Conservation (phyloP, 2,888 invertebrate species). For the Habrosyne pyritoides region DNA sequence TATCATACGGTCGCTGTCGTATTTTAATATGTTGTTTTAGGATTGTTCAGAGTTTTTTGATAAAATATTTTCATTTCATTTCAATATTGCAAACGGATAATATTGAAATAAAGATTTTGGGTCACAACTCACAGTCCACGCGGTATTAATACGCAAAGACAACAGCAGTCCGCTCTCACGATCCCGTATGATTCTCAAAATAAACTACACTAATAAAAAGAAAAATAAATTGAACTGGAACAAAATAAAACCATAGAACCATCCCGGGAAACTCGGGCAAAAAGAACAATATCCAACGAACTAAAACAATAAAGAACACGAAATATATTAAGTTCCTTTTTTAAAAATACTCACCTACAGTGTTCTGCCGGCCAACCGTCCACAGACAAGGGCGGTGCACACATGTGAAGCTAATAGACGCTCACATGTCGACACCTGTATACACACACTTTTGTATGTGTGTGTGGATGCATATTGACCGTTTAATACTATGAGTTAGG, state of each 20-base stretch:
- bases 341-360: constrained; percentile 39
- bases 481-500: constrained; percentile 68
- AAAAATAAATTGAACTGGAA: neutral
- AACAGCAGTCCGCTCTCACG: too few species aligned
- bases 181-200: too few species aligned
- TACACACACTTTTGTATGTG: constrained; percentile 25
- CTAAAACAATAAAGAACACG: constrained; percentile 1
- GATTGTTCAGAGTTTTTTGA: too few species aligned
- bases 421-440: constrained; percentile 43
- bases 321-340: constrained; percentile 8
- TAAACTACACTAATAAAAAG: too few species aligned
- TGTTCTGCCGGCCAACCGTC: constrained; percentile 40
- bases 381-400: constrained; percentile 53
- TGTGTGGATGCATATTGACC: constrained; percentile 71
- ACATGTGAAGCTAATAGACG: constrained; percentile 42
- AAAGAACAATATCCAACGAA: neutral
- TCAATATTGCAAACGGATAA: too few species aligned
- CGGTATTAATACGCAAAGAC: too few species aligned
- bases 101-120: too few species aligned
- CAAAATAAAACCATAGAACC: neutral
- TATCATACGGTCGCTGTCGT: too few species aligned
- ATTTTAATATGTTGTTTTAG: too few species aligned
- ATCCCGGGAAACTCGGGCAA: neutral
- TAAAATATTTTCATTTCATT: too few species aligned
- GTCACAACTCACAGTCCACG: too few species aligned